phyloP scores from a whole-genome alignment of 64 coral and sea anemone species.

The Stichodactyla helianthus region DNA sequence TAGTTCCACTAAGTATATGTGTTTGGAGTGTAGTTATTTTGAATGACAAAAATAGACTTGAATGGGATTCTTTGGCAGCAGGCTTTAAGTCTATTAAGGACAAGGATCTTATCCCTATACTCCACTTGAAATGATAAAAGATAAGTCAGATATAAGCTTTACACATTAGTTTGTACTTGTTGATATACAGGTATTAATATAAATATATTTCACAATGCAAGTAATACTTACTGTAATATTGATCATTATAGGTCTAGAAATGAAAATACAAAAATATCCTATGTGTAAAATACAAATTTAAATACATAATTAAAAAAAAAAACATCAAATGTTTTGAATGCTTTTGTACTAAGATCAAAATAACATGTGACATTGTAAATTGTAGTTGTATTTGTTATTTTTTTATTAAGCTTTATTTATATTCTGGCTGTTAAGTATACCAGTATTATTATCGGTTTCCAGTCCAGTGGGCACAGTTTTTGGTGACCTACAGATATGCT shows the following conservation, averaged over 20 bases:
- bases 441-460: too few relatives aligned
- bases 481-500: too few relatives aligned
- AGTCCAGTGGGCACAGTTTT: too few relatives aligned
- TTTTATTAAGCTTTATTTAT: too few relatives aligned
- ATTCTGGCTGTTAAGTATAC: too few relatives aligned
- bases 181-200: neutral
- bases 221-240: neutral
- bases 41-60: neutral
- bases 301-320: too few relatives aligned
- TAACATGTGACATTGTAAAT: too few relatives aligned
- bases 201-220: conserved; percentile 6
- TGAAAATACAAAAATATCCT: too few relatives aligned
- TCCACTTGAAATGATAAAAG: conserved; percentile 6
- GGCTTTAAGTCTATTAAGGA: conserved; percentile 4
- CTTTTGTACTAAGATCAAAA: too few relatives aligned
- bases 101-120: conserved; percentile 2
- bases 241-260: neutral
- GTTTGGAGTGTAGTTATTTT: neutral
- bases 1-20: neutral
- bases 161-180: conserved; percentile 12
- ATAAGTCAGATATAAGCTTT: neutral
- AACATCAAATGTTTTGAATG: too few relatives aligned
- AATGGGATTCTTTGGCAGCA: neutral
- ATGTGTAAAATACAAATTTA: too few relatives aligned
- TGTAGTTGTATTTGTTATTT: too few relatives aligned